Evolutionary conservation across 1,140 invertebrate species (phyloP).

Genomic region (Drosophila mauritiana): DNA sequence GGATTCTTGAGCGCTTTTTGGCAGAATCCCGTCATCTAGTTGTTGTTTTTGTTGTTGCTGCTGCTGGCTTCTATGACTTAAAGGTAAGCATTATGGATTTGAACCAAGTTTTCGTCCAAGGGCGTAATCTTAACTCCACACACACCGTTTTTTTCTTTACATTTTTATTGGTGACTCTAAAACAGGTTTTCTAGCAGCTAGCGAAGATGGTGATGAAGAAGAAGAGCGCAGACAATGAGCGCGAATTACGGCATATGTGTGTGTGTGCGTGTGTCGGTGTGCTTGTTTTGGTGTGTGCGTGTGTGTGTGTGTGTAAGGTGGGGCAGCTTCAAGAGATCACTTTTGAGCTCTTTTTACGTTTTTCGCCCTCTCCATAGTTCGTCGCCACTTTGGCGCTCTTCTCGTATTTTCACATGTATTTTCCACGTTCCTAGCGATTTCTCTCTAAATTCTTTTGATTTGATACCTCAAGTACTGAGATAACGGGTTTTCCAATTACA

Average conservation of each 20-base stretch:
- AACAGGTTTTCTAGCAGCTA: slow-evolving; percentile 67
- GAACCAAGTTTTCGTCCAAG: background rate
- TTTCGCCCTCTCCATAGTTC: slow-evolving; percentile 6
- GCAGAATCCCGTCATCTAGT: slow-evolving; percentile 22
- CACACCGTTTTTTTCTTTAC: slow-evolving; percentile 13
- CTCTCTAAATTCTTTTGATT: slow-evolving; percentile 5
- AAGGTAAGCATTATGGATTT: slow-evolving; percentile 23
- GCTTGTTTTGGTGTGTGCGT: background rate
- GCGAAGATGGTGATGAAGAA: slow-evolving; percentile 44
- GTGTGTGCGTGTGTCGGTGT: slow-evolving; percentile 4
- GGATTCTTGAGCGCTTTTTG: slow-evolving; percentile 37
- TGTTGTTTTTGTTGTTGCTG: background rate
- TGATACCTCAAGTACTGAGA: background rate
- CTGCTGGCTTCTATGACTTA: background rate
- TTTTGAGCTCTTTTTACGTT: slow-evolving; percentile 25
- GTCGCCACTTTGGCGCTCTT: slow-evolving; percentile 20
- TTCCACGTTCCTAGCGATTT: slow-evolving; percentile 2
- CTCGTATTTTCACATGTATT: slow-evolving; percentile 12
- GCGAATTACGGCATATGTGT: slow-evolving; percentile 58
- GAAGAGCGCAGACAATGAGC: slow-evolving; percentile 71
- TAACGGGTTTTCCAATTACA: background rate
- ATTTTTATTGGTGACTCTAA: slow-evolving; percentile 39
- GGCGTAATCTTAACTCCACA: slow-evolving; percentile 23
- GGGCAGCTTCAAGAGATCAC: slow-evolving; percentile 53
- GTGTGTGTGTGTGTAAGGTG: slow-evolving; percentile 51